Percentiles rank a stretch among this genome's conserved stretches.
Conservation (phyloP, 2,888 invertebrate genomes). For the Drosophila borborema region DNA sequence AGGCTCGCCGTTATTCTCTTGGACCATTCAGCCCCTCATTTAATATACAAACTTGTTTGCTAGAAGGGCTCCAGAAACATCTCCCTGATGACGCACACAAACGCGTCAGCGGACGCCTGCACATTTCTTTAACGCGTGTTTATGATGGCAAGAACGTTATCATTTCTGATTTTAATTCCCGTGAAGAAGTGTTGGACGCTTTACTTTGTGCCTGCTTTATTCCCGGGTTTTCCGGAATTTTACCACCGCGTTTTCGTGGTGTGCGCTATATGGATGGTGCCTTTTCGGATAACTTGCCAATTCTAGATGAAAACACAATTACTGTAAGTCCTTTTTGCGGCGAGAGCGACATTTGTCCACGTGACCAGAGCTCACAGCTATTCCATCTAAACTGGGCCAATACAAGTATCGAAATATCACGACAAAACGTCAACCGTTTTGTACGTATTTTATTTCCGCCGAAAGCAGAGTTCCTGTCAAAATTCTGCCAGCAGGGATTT, state of each 20-base stretch:
- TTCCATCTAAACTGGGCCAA: constrained; percentile 95
- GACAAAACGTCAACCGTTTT: constrained; percentile 96
- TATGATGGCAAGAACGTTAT: constrained; percentile 98
- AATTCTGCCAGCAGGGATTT: constrained; percentile 99
- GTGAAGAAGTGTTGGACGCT: constrained; percentile 97
- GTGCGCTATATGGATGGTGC: constrained; percentile 98
- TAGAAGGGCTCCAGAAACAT: constrained; percentile 93
- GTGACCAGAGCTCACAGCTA: constrained; percentile 93
- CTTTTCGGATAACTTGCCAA: constrained; percentile 96
- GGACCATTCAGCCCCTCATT: constrained; percentile 99
- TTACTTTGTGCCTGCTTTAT: constrained; percentile 97
- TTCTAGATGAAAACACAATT: constrained; percentile 96
- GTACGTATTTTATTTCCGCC: constrained; percentile 97
- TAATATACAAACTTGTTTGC: constrained; percentile 94
- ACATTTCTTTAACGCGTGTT: constrained; percentile 97
- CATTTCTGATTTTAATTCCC: constrained; percentile 94
- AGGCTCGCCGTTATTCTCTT: constrained; percentile 94
- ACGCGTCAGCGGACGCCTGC: constrained; percentile 94
- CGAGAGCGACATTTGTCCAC: constrained; percentile 97
- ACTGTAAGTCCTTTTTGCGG: constrained; percentile 99
- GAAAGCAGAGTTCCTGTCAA: constrained; percentile 95
- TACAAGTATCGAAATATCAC: constrained; percentile 96
- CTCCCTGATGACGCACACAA: constrained; percentile 96
- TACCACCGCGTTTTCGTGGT: constrained; percentile 95
- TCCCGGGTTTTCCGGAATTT: constrained; percentile 96